Evolutionary conservation across 1,140 invertebrate species (phyloP).

Genomic region (Homarus americanus): DNA sequence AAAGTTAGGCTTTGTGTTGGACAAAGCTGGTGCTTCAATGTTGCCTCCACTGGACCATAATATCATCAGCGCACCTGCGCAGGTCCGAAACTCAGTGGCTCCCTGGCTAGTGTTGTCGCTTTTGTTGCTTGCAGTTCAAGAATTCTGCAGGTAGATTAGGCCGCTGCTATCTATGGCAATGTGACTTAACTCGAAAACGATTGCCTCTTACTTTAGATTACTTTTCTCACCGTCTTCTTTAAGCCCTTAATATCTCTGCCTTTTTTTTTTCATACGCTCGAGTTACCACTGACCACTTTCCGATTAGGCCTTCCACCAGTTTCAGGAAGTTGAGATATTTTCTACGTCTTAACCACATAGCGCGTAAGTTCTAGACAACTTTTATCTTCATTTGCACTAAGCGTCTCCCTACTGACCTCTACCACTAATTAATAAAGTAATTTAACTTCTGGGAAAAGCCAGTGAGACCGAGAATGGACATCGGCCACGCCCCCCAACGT

Average conservation of each 20-base stretch:
- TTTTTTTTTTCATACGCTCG: background rate
- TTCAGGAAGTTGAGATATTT: background rate
- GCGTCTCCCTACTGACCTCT: constrained; percentile 21
- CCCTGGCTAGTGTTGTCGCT: background rate
- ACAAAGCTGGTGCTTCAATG: background rate
- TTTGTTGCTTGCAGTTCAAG: background rate
- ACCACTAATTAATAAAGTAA: constrained; percentile 69
- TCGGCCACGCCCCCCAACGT: constrained; percentile 35
- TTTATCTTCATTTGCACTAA: constrained; percentile 46
- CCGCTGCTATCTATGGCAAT: background rate
- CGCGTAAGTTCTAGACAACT: background rate
- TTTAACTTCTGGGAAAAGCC: constrained; percentile 58
- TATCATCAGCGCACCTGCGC: background rate
- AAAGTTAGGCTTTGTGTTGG: background rate
- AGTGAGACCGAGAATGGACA: constrained; percentile 26
- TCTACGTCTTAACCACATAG: constrained; percentile 34
- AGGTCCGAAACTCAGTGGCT: background rate
- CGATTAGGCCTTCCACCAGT: background rate
- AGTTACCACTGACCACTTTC: constrained; percentile 19
- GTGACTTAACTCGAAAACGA: background rate
- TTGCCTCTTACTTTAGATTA: background rate
- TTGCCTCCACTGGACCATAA: background rate
- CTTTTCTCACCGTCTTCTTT: constrained; percentile 42
- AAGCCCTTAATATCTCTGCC: background rate
- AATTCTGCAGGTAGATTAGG: background rate